phyloP scores from a whole-genome alignment of 2,113 vertebrate species.

The Sylvilagus bachmani region DNA sequence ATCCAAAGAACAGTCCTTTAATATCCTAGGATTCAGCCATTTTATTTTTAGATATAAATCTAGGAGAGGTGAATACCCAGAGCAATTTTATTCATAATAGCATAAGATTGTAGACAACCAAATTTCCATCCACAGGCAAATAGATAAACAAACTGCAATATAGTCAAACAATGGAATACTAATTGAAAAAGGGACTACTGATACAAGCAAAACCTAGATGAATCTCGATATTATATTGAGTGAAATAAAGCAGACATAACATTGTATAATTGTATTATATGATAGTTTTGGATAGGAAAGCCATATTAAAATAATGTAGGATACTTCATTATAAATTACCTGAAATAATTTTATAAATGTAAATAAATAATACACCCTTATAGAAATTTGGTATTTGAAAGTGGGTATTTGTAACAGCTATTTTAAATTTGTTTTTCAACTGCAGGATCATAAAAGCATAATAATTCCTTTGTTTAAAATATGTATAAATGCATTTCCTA shows the following conservation, averaged over 20 bases:
- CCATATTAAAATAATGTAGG: not conserved
- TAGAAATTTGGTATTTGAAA: conserved; percentile 36
- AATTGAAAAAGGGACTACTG: not conserved
- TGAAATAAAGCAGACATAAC: not conserved
- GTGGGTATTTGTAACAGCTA: not conserved
- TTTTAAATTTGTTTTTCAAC: conserved; percentile 44
- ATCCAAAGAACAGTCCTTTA: not conserved
- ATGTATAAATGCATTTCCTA: not conserved
- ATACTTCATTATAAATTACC: conserved; percentile 32
- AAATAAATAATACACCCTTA: not conserved
- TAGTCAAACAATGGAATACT: not conserved
- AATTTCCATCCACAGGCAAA: not conserved
- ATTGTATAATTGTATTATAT: not conserved
- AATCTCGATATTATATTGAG: not conserved
- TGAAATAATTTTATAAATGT: conserved; percentile 7
- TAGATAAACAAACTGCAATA: not conserved
- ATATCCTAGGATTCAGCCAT: not conserved
- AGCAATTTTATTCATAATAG: conserved; percentile 6
- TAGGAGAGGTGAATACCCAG: not conserved
- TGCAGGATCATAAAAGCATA: not conserved
- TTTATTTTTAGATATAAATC: not conserved
- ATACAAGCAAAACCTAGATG: not conserved
- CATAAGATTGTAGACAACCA: not conserved
- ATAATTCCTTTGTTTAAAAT: conserved; percentile 14
- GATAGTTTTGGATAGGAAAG: not conserved